Evolutionary conservation across 2,797 vertebrate species (phyloP), one percentile per base, ranked within the genome.

Genomic region (Artibeus lituratus): DNA sequence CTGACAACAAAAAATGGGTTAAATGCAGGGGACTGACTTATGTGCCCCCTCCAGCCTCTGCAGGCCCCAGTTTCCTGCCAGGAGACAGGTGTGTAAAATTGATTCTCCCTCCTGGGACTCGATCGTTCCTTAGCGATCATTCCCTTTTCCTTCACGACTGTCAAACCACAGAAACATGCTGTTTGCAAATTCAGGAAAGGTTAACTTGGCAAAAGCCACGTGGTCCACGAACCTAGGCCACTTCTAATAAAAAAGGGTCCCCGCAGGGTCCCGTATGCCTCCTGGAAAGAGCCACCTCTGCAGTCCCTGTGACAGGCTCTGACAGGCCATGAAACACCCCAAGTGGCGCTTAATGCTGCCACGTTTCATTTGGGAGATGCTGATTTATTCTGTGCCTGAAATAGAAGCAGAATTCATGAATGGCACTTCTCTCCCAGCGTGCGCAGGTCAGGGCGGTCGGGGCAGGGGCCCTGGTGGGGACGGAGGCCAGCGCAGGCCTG

Each of bases 101-200:
- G 39, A 39, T 26, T 57, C 29, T 59, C 51, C 39, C 29, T 16
- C 39, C 26, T 57, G 35, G n/a, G 37, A 69, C 10, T 39, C 26
- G 21, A 3, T 6, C 3, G 19, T 59, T 39, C 39, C 0, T 0
- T 0, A 74, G 49, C n/a, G 19, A 7, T 6, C 3, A 29, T 51
- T n/a, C 65, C 7, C 55, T 44, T 55, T n/a, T 39, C 5, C 29
- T 51, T 35, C 10, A 2, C 26, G 51, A 42, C 8, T 10, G 80
- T 70, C 78, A 62, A 77, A 55, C 51, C 42, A 59, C 51, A 76
- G 47, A 77, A 77, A 51, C 18, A 83, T 0, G 8, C 21, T 21
- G 19, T 73, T 69, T 49, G n/a, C 78, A 92, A 51, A 88, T 42
- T 51, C 55, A 51, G 42, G 77, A 35, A 59, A 55, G 51, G 42